phyloP scores from a whole-genome alignment of 2,113 vertebrate species.

The Callithrix jacchus region DNA sequence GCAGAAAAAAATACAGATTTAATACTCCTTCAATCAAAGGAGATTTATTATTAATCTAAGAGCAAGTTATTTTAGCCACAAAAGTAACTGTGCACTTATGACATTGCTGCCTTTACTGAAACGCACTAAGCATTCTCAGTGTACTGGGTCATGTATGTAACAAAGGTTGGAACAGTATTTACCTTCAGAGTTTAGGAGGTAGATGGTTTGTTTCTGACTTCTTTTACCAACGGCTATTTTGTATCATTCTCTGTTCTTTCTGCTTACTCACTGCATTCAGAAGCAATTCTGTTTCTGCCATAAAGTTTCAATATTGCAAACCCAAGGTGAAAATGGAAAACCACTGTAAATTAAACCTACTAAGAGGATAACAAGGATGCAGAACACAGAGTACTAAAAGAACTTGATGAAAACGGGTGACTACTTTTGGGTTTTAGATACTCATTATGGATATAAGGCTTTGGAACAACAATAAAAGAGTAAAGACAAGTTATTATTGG shows the following conservation, averaged over 20 bases:
- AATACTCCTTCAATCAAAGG: slow-evolving; percentile 44
- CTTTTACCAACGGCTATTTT: background rate
- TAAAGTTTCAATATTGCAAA: background rate
- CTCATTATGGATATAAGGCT: background rate
- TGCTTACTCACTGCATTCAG: background rate
- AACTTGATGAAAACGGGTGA: background rate
- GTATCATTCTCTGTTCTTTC: background rate
- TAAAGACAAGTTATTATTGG: background rate
- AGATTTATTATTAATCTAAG: slow-evolving; percentile 41
- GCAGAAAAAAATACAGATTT: slow-evolving; percentile 28
- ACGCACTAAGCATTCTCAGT: background rate
- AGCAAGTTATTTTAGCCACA: slow-evolving; percentile 3
- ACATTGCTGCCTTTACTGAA: background rate
- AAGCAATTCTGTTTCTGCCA: background rate
- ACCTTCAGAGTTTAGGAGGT: background rate
- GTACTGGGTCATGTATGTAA: too few species aligned
- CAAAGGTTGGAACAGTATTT: background rate
- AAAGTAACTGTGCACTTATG: background rate
- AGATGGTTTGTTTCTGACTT: background rate
- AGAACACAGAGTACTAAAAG: background rate
- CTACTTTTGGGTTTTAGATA: background rate
- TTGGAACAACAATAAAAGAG: background rate
- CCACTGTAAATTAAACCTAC: background rate
- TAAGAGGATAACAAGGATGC: background rate
- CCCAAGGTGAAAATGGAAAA: background rate